A percentile compares a stretch with the other conserved stretches of the same genome.
phyloP scores from a whole-genome alignment of 2,113 vertebrate genomes.

The Serinus canaria region DNA sequence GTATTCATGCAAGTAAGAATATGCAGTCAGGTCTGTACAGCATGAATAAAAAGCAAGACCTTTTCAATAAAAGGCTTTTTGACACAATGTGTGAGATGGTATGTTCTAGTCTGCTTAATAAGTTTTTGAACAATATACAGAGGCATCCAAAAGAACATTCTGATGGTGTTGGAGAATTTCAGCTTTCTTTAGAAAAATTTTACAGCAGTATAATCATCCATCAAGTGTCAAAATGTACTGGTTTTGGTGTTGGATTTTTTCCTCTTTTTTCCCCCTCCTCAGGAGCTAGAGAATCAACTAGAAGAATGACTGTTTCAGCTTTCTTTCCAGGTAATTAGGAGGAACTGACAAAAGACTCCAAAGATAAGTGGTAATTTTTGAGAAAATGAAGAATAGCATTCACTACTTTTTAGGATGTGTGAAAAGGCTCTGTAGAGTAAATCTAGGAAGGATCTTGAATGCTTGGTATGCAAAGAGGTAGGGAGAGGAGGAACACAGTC shows the following conservation, averaged over 20 bases:
- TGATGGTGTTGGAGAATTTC: background rate
- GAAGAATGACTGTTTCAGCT: background rate
- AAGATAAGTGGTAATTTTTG: background rate
- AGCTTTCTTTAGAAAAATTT: background rate
- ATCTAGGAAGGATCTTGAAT: background rate
- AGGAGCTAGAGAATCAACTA: background rate
- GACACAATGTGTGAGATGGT: background rate
- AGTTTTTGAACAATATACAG: background rate
- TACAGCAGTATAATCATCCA: background rate
- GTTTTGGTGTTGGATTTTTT: background rate
- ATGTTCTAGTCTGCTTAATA: background rate
- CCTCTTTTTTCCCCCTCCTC: rapidly evolving
- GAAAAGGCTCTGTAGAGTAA: background rate
- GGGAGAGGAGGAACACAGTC: background rate
- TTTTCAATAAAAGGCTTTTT: background rate
- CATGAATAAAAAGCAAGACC: background rate
- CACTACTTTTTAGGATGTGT: background rate
- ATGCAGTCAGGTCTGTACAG: background rate
- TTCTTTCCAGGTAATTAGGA: background rate
- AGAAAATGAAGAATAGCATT: background rate
- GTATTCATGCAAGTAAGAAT: background rate
- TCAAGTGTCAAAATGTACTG: background rate
- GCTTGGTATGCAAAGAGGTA: background rate
- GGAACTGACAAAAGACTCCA: background rate
- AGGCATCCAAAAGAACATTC: background rate